Evolutionary conservation across 2,888 invertebrate genomes (phyloP).

Genomic region (Geotrupes spiniger): DNA sequence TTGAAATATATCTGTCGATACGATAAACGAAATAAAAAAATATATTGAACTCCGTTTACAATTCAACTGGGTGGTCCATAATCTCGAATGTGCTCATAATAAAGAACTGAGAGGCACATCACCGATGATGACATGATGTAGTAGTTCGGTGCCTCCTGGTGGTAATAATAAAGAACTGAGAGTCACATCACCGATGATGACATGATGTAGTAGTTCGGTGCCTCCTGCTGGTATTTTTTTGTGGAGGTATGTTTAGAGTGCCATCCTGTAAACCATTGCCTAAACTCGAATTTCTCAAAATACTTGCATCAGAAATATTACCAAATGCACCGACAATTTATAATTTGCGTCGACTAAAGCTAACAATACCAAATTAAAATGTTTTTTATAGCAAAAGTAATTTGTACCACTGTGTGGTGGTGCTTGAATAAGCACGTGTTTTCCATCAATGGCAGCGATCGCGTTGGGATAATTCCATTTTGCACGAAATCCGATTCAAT

Average conservation of each 20-base stretch:
- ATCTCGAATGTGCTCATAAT: too few relatives aligned
- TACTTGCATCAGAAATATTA: slow-evolving; percentile 27
- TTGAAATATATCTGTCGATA: too few relatives aligned
- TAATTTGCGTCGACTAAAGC: slow-evolving; percentile 26
- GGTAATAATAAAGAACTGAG: too few relatives aligned
- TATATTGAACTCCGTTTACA: too few relatives aligned
- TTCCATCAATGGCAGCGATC: slow-evolving; percentile 27
- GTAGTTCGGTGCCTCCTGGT: slow-evolving; percentile 16
- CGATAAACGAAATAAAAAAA: too few relatives aligned
- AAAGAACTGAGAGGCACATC: slow-evolving; percentile 23
- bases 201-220: slow-evolving; percentile 11
- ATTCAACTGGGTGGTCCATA: too few relatives aligned
- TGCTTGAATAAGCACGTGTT: slow-evolving; percentile 21
- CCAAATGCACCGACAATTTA: slow-evolving; percentile 29
- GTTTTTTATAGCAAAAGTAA: slow-evolving; percentile 26
- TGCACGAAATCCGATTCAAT: slow-evolving; percentile 23
- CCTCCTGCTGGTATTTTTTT: slow-evolving; percentile 19
- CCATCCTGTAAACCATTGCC: slow-evolving; percentile 21
- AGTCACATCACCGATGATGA: slow-evolving; percentile 20
- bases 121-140: slow-evolving; percentile 17
- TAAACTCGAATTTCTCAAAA: slow-evolving; percentile 27
- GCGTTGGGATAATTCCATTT: slow-evolving; percentile 25
- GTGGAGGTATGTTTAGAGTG: slow-evolving; percentile 23
- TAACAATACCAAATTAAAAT: slow-evolving; percentile 17
- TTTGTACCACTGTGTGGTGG: slow-evolving; percentile 22